Conservation (phyloP, 2,113 vertebrate genomes). For the Gallinago paraguaiae region DNA sequence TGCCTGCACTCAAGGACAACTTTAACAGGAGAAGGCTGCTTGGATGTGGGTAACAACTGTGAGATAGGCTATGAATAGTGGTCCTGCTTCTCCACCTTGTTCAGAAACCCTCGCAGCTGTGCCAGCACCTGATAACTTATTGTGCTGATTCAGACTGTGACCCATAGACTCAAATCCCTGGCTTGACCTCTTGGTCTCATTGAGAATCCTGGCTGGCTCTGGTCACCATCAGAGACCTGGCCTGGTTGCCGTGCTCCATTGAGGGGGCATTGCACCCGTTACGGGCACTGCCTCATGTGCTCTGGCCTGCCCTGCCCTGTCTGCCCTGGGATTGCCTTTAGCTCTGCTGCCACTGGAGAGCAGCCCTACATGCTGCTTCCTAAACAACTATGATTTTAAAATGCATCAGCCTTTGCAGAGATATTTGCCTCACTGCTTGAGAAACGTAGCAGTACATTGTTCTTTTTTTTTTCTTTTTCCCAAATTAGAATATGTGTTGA, state of each 20-base stretch:
- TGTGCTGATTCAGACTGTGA: background rate
- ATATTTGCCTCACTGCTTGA: background rate
- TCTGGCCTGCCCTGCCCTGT: background rate
- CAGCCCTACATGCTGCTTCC: background rate
- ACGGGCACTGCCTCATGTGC: background rate
- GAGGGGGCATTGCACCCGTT: background rate
- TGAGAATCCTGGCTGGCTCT: background rate
- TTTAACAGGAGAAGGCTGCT: background rate
- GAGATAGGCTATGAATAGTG: background rate
- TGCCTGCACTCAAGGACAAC: background rate
- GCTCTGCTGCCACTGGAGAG: background rate
- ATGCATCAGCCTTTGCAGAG: background rate
- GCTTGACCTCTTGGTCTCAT: background rate
- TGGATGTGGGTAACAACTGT: background rate
- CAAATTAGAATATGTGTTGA: background rate
- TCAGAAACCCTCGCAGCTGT: background rate
- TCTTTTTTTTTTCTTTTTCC: background rate
- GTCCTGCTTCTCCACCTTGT: rapidly evolving
- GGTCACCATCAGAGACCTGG: background rate
- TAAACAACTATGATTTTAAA: background rate
- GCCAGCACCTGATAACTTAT: background rate
- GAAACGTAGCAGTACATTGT: rapidly evolving
- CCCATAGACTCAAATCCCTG: background rate
- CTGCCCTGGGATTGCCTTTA: background rate
- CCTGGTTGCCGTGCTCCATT: rapidly evolving